Conservation (phyloP, 2,113 vertebrate species). For the Anoura caudifer region DNA sequence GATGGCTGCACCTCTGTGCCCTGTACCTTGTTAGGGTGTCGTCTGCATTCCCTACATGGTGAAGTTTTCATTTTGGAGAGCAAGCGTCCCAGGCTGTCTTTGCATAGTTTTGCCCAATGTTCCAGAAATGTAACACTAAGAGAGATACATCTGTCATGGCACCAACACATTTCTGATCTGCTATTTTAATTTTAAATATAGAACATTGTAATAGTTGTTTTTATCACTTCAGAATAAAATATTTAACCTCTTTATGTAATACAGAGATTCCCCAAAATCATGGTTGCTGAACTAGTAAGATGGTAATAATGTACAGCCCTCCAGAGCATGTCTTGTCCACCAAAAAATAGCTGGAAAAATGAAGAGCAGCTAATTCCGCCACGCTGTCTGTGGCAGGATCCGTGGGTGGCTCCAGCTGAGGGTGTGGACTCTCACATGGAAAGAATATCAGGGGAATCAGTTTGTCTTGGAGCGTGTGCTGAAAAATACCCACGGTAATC, state of each 20-base stretch:
- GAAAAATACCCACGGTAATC: neutral
- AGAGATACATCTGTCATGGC: neutral
- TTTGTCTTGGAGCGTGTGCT: neutral
- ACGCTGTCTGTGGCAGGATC: neutral
- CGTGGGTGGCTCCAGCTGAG: neutral
- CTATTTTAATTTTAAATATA: constrained; percentile 10
- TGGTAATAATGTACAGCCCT: neutral
- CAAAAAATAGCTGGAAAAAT: neutral
- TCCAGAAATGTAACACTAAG: neutral
- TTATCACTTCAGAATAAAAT: neutral
- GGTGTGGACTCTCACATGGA: neutral
- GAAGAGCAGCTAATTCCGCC: neutral
- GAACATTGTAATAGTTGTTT: neutral
- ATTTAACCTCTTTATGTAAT: neutral
- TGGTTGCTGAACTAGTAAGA: neutral
- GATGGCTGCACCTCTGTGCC: neutral
- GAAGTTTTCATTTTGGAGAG: neutral
- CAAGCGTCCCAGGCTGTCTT: neutral
- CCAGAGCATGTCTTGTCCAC: neutral
- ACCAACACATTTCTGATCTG: neutral
- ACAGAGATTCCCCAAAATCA: neutral
- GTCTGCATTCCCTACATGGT: neutral
- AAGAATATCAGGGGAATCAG: neutral
- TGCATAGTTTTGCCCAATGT: neutral
- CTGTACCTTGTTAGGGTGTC: neutral